phyloP scores from a whole-genome alignment of 2,888 invertebrate species.

The Geotrupes spiniger region DNA sequence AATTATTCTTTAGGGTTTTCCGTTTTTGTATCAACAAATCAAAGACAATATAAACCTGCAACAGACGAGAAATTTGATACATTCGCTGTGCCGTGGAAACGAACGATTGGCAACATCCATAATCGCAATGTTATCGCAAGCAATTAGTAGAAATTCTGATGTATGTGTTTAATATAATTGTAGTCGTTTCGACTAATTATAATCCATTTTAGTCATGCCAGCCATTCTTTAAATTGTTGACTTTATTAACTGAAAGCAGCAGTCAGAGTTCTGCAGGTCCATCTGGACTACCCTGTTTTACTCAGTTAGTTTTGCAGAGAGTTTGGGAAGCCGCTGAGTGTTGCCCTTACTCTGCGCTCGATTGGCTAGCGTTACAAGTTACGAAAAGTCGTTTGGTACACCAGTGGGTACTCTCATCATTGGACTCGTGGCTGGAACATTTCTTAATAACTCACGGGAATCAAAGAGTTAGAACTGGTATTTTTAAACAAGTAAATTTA shows the following conservation, averaged over 20 bases:
- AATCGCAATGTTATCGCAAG: constrained; percentile 85
- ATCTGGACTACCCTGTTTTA: constrained; percentile 85
- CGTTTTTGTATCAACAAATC: constrained; percentile 92
- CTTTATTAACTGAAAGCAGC: constrained; percentile 76
- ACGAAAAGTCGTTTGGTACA: constrained; percentile 88
- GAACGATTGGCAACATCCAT: constrained; percentile 85
- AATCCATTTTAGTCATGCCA: constrained; percentile 64
- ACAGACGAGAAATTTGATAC: constrained; percentile 88
- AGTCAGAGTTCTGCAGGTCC: constrained; percentile 48
- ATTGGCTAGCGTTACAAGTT: constrained; percentile 84
- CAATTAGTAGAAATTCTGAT: constrained; percentile 88
- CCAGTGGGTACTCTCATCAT: constrained; percentile 87
- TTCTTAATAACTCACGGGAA: constrained; percentile 83
- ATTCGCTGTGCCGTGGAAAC: constrained; percentile 88
- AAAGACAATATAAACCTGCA: constrained; percentile 89
- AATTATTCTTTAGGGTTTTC: constrained; percentile 68
- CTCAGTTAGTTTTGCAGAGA: constrained; percentile 80
- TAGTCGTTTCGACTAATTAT: constrained; percentile 9
- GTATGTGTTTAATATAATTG: constrained; percentile 48
- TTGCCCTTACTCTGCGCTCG: constrained; percentile 87
- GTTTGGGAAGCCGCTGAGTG: constrained; percentile 90
- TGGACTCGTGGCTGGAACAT: constrained; percentile 88
- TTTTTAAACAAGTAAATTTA: not conserved
- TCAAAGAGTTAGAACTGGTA: constrained; percentile 80
- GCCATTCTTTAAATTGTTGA: constrained; percentile 89